Percentiles rank a stretch among this genome's conserved stretches.
Evolutionary conservation across 1,140 invertebrate species (phyloP).

Genomic region (Papilio helenus): DNA sequence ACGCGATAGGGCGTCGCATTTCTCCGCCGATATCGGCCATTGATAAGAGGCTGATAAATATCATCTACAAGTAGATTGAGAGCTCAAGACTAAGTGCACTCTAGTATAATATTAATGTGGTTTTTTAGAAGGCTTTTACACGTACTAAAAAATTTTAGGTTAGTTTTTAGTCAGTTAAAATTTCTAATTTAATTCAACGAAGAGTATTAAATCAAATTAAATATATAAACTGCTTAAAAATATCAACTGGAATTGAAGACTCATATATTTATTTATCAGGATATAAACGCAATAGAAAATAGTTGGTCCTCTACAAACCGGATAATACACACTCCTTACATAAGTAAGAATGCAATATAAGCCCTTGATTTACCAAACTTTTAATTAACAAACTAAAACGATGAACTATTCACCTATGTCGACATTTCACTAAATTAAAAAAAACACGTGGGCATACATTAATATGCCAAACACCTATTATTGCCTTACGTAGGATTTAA

Average conservation of each 20-base stretch:
- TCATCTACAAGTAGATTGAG: neutral
- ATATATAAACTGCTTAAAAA: too few relatives aligned
- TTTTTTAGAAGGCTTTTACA: neutral
- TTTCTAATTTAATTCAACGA: too few relatives aligned
- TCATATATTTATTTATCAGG: too few relatives aligned
- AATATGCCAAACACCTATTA: constrained; percentile 31
- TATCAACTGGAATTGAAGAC: too few relatives aligned
- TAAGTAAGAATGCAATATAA: neutral
- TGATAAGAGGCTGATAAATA: constrained; percentile 3
- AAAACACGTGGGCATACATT: constrained; percentile 21
- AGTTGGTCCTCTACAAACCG: neutral
- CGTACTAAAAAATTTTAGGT: too few relatives aligned
- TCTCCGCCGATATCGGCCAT: constrained; percentile 1
- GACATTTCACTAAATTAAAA: neutral
- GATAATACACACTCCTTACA: neutral
- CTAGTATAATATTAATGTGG: neutral
- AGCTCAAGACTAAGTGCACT: neutral
- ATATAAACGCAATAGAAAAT: neutral
- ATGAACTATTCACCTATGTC: neutral
- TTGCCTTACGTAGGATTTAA: constrained; percentile 32
- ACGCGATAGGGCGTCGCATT: neutral
- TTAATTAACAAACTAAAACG: neutral
- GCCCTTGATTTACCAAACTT: too few relatives aligned
- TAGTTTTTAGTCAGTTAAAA: too few relatives aligned
- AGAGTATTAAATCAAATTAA: too few relatives aligned